phyloP scores from a whole-genome alignment of 2,797 vertebrate species.

The Sylvilagus floridanus region DNA sequence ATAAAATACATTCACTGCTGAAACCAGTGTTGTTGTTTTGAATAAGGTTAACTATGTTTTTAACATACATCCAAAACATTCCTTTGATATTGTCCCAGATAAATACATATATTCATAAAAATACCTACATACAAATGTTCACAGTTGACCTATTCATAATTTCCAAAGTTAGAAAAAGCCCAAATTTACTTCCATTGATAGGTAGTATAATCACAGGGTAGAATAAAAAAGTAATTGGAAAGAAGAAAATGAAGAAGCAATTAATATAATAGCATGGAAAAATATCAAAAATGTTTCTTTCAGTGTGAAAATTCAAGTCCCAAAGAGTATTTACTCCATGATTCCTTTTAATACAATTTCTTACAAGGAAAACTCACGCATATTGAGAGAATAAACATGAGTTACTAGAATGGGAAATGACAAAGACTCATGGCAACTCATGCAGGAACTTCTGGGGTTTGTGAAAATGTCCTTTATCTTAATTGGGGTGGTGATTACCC shows the following conservation, averaged over 20 bases:
- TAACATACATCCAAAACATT: background rate
- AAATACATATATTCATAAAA: background rate
- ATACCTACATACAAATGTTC: background rate
- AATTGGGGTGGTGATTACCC: background rate
- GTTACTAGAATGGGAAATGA: background rate
- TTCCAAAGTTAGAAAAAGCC: background rate
- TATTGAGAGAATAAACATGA: background rate
- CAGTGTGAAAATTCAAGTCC: background rate
- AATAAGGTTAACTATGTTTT: background rate
- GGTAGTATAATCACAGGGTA: too few relatives aligned
- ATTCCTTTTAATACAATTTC: background rate
- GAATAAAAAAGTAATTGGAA: background rate
- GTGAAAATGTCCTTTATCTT: background rate
- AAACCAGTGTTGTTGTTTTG: background rate
- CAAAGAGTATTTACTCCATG: background rate
- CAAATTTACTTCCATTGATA: background rate
- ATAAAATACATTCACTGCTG: background rate
- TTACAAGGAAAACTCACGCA: background rate
- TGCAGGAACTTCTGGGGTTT: background rate
- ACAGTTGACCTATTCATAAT: background rate
- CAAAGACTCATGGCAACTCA: background rate
- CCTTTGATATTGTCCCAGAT: background rate
- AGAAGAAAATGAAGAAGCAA: background rate
- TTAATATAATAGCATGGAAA: background rate
- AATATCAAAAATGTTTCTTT: background rate